Percentiles rank a stretch among this genome's conserved stretches.
These are phyloP conservation scores for Oxyura jamaicensis DNA, from an alignment of 2,113 vertebrate species.

Conservation along the genomic window DNA sequence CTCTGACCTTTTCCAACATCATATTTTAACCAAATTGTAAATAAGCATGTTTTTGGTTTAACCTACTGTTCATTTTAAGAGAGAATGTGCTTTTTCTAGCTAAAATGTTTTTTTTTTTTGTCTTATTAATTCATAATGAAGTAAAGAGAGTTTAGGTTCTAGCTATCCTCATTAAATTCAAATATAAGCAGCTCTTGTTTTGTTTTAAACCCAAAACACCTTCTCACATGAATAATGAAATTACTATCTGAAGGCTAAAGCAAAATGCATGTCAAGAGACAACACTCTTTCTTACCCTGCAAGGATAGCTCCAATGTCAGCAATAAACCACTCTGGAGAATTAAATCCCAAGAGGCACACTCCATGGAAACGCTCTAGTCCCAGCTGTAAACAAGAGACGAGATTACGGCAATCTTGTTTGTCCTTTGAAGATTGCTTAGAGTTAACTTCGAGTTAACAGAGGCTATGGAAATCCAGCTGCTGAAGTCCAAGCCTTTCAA, in stretches of 20 bases:
- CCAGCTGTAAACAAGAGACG: conserved; percentile 81
- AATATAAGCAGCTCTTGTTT: not conserved
- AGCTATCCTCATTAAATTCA: not conserved
- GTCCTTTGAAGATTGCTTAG: not conserved
- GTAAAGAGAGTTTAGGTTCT: not conserved
- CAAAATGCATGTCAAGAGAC: not conserved
- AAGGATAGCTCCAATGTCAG: conserved; percentile 88
- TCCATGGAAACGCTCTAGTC: conserved; percentile 87
- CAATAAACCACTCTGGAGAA: conserved; percentile 88
- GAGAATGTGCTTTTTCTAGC: not conserved
- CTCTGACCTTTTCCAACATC: not conserved
- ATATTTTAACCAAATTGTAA: not conserved
- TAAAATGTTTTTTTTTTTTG: not conserved
- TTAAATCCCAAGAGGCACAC: conserved; percentile 95
- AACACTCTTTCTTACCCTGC: conserved; percentile 83
- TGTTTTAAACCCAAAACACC: not conserved
- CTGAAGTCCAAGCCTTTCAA: not conserved
- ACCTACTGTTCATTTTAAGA: not conserved
- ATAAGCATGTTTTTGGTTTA: not conserved
- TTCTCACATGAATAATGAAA: not conserved
- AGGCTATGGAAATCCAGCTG: not conserved
- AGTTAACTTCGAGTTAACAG: not conserved
- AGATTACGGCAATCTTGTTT: not conserved
- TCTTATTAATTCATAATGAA: not conserved
- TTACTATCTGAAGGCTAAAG: not conserved